Percentiles rank a stretch among this genome's conserved stretches.
phyloP scores from a whole-genome alignment of 2,113 vertebrate genomes.

The Anser brachyrhynchus region DNA sequence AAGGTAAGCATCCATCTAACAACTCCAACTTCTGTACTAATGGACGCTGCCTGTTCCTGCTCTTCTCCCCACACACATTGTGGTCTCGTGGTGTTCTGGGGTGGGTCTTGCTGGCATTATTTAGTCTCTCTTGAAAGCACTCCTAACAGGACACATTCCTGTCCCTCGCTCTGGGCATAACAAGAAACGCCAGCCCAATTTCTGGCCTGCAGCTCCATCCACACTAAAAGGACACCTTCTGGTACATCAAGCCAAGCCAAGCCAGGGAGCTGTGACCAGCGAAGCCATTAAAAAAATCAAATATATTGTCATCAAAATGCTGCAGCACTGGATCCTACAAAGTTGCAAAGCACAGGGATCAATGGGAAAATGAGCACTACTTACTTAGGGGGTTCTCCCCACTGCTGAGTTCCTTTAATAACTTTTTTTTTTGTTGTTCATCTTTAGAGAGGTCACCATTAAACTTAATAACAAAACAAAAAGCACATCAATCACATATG shows the following conservation, averaged over 20 bases:
- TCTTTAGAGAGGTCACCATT: not conserved
- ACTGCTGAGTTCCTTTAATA: not conserved
- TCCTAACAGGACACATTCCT: not conserved
- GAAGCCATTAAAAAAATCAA: not conserved
- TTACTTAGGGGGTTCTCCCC: not conserved
- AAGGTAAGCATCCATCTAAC: not conserved
- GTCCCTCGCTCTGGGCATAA: not conserved
- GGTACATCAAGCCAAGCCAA: not conserved
- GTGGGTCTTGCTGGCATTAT: not conserved
- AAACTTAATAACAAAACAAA: not conserved
- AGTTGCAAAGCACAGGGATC: not conserved
- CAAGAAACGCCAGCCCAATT: rapidly evolving
- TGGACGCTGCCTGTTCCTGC: not conserved
- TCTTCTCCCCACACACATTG: not conserved
- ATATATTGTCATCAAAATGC: not conserved
- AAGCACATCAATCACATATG: not conserved
- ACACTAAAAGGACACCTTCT: not conserved
- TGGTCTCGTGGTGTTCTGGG: not conserved
- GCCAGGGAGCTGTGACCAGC: not conserved
- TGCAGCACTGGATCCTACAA: not conserved
- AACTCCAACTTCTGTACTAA: not conserved
- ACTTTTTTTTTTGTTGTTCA: not conserved
- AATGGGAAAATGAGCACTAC: not conserved
- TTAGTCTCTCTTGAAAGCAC: not conserved
- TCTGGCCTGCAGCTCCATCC: not conserved